Base-by-base conservation (phyloP, 2,888 invertebrate species). In the Tineola bisselliella region DNA sequence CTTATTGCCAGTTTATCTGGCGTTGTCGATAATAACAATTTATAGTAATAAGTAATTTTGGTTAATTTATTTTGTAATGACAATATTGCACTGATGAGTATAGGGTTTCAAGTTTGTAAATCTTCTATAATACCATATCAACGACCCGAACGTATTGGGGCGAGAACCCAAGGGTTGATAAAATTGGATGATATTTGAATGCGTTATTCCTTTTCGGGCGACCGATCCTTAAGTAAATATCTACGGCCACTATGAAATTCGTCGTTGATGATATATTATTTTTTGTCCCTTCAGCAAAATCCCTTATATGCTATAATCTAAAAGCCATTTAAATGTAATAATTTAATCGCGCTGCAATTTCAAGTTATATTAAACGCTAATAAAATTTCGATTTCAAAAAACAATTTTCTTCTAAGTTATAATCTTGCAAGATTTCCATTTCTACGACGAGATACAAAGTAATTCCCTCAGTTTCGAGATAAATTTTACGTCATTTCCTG, bases 101-200 rank as follows among this genome's bases (percentile, higher is more conserved):
- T 83, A 83, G 83, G 82, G 2, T 25, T 25, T 25, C 6, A 2
- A 25, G 25, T 6, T 25, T 25, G 6, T 6, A 25, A 25, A 25
- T 25, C 25, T 25, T 25, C 25, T 80, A 76, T 83, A 80, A 83
- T 83, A 81, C 72, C 76, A 81, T 75, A 82, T 84, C 83, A 83
- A 82, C 79, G 82, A 80, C 79, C 81, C 81, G 69, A 81, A 75
- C 81, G 76, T 84, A 83, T 83, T 80, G 83, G 4, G 78, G 4
- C 25, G 25, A 70, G 75, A 75, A 75, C 77, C 76, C 72, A 73
- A 69, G 77, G 77, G 77, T 82, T 82, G 81, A 84, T 83, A 81
- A 82, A 83, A 82, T 81, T 81, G 77, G 69, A 77, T 76, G 80
- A 84, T 84, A 84, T 83, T 84, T 83, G 84, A 83, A 84, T 83